Conservation (phyloP, 2,888 invertebrate genomes). For the Drosophila leonis region DNA sequence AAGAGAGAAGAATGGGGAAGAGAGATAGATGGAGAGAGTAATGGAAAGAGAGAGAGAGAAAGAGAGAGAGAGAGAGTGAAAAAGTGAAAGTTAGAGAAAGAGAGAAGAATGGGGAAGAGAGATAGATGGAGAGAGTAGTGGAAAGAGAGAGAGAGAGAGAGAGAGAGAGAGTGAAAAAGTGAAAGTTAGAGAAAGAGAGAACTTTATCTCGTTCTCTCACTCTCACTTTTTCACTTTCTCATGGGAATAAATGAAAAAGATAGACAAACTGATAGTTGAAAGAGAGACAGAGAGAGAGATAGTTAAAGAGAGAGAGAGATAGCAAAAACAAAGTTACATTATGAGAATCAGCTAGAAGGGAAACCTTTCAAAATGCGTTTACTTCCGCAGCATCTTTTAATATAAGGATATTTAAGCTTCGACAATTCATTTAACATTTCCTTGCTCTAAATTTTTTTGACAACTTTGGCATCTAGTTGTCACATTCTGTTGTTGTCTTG, state of each 20-base stretch:
- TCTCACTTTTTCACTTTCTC: too few relatives aligned
- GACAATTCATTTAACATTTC: background rate
- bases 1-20: background rate
- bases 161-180: too few relatives aligned
- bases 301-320: background rate
- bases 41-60: too few relatives aligned
- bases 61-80: background rate
- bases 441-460: conserved; percentile 8
- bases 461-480: conserved; percentile 54
- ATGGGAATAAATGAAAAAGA: too few relatives aligned
- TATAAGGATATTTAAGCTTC: conserved; percentile 17
- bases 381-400: background rate
- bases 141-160: background rate
- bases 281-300: background rate
- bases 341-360: background rate
- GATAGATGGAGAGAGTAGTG: background rate
- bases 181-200: background rate
- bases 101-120: background rate
- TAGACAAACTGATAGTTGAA: background rate
- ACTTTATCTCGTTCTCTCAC: too few relatives aligned
- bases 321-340: background rate
- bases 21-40: background rate
- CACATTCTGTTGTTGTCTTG: conserved; percentile 40
- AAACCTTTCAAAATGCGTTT: background rate
- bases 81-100: background rate